phyloP scores from a whole-genome alignment of 2,113 vertebrate genomes.

The Glaucomys volans region DNA sequence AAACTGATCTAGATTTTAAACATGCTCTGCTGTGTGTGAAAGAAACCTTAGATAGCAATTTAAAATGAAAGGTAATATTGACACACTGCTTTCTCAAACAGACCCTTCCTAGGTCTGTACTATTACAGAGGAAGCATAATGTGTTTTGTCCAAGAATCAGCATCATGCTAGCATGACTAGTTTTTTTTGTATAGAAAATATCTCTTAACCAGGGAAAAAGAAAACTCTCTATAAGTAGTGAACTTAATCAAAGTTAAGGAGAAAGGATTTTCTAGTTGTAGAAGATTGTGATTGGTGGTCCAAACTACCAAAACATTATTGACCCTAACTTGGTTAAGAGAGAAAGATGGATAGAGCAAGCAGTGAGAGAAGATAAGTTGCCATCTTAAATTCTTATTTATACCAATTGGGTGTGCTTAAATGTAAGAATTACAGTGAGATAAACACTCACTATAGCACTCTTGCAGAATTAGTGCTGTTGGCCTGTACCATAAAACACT shows the following conservation, averaged over 20 bases:
- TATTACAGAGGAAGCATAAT: conserved; percentile 70
- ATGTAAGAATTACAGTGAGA: conserved; percentile 43
- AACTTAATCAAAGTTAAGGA: conserved; percentile 80
- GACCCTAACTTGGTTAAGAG: conserved; percentile 36
- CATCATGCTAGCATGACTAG: conserved; percentile 71
- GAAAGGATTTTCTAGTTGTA: conserved; percentile 77
- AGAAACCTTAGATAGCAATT: conserved; percentile 73
- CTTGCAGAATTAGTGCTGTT: not conserved
- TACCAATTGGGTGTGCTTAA: not conserved
- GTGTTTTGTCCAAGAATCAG: conserved; percentile 65
- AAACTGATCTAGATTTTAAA: not conserved
- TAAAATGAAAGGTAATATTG: conserved; percentile 50
- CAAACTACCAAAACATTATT: conserved; percentile 80
- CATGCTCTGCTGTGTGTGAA: conserved; percentile 54
- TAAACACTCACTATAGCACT: not conserved
- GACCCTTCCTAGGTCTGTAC: conserved; percentile 43
- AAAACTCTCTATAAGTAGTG: conserved; percentile 59
- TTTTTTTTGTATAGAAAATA: conserved; percentile 55
- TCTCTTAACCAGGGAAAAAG: conserved; percentile 59
- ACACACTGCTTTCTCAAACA: conserved; percentile 71
- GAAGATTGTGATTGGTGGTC: conserved; percentile 78
- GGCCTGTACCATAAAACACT: conserved; percentile 35
- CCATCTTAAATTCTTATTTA: conserved; percentile 4
- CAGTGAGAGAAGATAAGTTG: not conserved
- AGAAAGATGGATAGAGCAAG: not conserved